Evolutionary conservation across 2,113 vertebrate genomes (phyloP).

Genomic region (Pelvicachromis taeniatus): DNA sequence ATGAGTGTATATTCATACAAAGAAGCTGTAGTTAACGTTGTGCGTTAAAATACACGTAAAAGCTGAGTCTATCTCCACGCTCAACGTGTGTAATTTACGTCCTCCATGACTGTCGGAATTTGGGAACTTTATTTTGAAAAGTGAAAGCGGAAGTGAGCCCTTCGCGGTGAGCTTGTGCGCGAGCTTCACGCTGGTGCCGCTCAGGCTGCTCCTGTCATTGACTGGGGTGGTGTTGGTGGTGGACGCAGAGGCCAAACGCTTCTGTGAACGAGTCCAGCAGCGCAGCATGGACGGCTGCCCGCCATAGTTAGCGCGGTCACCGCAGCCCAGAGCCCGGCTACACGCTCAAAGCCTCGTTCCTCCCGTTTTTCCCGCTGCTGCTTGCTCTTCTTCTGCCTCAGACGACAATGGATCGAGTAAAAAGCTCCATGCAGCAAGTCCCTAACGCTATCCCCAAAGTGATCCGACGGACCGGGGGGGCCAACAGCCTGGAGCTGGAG

Average conservation of each 20-base stretch:
- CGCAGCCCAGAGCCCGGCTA: not conserved
- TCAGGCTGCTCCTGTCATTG: conserved; percentile 53
- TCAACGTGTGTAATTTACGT: not conserved
- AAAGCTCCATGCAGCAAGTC: conserved; percentile 88
- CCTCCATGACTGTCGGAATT: not conserved
- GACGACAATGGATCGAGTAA: conserved; percentile 81
- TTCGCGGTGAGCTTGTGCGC: rapidly evolving
- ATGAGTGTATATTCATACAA: not conserved
- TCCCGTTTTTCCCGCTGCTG: not conserved
- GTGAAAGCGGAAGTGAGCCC: not conserved
- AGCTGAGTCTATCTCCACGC: not conserved
- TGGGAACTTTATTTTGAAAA: conserved; percentile 34
- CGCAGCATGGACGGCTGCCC: conserved; percentile 46
- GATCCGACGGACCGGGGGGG: conserved; percentile 77
- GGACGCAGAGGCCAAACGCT: conserved; percentile 48
- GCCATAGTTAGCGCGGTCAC: conserved; percentile 19
- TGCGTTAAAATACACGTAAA: not conserved
- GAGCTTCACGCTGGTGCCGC: not conserved
- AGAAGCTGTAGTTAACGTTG: no score
- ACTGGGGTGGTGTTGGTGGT: conserved; percentile 41
- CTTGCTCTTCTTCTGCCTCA: not conserved
- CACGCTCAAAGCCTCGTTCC: not conserved
- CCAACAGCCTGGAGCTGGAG: conserved; percentile 80
- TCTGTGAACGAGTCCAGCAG: conserved; percentile 38
- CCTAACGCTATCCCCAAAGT: conserved; percentile 87